These are phyloP conservation scores for Emmelina monodactyla DNA, from an alignment of 2,888 invertebrate species.

Conservation along the genomic window DNA sequence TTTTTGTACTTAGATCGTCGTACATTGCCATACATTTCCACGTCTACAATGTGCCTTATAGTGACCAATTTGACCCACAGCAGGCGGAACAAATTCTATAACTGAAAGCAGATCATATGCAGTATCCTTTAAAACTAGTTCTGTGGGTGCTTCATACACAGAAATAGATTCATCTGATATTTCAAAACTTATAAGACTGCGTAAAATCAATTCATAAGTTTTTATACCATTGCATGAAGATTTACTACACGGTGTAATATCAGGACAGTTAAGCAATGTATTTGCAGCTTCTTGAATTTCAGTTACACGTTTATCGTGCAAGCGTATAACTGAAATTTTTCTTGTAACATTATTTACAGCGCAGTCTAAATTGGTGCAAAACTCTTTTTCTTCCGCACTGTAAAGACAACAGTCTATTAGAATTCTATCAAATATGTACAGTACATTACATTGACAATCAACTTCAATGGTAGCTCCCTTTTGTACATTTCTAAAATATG, in stretches of 20 bases:
- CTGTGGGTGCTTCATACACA: constrained; percentile 10
- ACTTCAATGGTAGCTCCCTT: constrained; percentile 3
- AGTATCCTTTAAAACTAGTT: constrained; percentile 2
- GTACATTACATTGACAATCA: constrained; percentile 11
- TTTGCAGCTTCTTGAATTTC: constrained; percentile 5
- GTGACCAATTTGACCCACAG: constrained; percentile 9
- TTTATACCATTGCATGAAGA: constrained; percentile 6
- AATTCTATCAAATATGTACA: constrained; percentile 10
- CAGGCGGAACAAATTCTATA: constrained; percentile 9
- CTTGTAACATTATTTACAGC: constrained; percentile 4
- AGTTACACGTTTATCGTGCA: constrained; percentile 3
- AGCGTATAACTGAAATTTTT: constrained; percentile 2
- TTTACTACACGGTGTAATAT: constrained; percentile 4
- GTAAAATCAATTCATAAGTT: constrained; percentile 2
- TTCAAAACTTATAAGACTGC: constrained; percentile 7
- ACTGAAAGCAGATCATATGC: constrained; percentile 8
- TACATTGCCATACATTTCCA: constrained; percentile 11
- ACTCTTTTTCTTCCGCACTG: constrained; percentile 5
- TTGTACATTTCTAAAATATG: constrained; percentile 10
- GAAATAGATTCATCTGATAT: constrained; percentile 8
- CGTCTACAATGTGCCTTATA: constrained; percentile 12
- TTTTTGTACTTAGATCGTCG: constrained; percentile 5
- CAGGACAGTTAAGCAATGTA: constrained; percentile 1
- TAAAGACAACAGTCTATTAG: constrained; percentile 7
- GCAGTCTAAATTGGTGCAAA: constrained; percentile 3